Percentiles rank a stretch among this genome's conserved stretches.
Evolutionary conservation across 2,113 vertebrate genomes (phyloP).

Genomic region (Orthonyx spaldingii): DNA sequence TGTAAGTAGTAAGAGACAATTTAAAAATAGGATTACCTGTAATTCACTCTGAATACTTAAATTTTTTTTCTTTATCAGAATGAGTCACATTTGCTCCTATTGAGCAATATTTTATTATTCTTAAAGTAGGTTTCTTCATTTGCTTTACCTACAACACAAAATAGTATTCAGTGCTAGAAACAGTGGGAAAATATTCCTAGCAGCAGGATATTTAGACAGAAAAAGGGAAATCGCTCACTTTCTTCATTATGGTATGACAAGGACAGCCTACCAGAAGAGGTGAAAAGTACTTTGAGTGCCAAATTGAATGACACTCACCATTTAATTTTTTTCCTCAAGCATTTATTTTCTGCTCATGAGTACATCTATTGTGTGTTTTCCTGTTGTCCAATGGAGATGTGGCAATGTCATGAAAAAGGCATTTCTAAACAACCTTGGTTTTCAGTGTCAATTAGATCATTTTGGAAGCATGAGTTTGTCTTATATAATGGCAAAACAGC

Average conservation of each 20-base stretch:
- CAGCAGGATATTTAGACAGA: not conserved
- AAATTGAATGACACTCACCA: not conserved
- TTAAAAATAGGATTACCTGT: not conserved
- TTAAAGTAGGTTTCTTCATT: not conserved
- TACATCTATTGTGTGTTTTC: not conserved
- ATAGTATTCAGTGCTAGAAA: not conserved
- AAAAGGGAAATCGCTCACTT: not conserved
- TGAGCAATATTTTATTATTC: not conserved
- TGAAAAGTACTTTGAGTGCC: not conserved
- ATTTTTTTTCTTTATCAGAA: not conserved
- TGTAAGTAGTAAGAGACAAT: not conserved
- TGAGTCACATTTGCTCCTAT: not conserved
- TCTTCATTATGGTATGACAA: not conserved
- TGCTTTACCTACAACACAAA: not conserved
- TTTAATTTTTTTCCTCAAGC: not conserved
- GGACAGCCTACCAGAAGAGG: not conserved
- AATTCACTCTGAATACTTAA: not conserved
- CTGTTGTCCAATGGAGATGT: not conserved
- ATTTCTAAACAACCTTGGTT: not conserved
- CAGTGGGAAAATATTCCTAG: not conserved
- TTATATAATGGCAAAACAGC: not conserved
- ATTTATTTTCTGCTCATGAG: not conserved
- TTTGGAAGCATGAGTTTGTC: not conserved
- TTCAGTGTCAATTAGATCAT: not conserved
- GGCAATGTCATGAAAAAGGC: not conserved